Evolutionary conservation across 2,797 vertebrate genomes (phyloP).

Genomic region (Fringilla coelebs): DNA sequence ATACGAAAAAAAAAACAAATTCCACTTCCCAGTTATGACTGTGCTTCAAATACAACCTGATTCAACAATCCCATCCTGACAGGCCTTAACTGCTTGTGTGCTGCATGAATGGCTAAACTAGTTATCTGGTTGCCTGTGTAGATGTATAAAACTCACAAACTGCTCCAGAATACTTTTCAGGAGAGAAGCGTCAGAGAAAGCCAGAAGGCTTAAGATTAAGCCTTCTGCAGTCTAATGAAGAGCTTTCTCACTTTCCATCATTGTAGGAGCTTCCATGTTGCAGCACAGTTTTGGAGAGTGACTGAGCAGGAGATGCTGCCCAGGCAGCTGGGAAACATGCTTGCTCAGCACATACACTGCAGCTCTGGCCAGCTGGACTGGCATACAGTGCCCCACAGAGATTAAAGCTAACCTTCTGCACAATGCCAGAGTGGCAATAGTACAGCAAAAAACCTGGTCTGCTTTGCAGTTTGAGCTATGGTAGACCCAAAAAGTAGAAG

Average conservation of each 20-base stretch:
- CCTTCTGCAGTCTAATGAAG: neutral
- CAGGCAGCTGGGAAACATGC: neutral
- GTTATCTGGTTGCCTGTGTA: neutral
- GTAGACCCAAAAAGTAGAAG: neutral
- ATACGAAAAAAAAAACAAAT: neutral
- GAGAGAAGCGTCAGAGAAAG: neutral
- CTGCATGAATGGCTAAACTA: neutral
- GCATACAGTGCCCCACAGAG: neutral
- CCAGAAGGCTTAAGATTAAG: neutral
- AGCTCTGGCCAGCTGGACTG: neutral
- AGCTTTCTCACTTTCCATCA: neutral
- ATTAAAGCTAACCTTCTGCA: neutral
- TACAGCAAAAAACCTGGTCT: neutral
- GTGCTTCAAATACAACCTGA: neutral
- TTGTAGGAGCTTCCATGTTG: neutral
- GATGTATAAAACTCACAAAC: neutral
- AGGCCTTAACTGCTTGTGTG: neutral
- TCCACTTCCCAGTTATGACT: neutral
- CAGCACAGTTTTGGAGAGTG: neutral
- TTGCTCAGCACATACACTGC: neutral
- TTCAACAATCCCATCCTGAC: neutral
- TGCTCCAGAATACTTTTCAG: neutral
- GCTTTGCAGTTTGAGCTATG: neutral
- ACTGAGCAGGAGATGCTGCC: accelerated
- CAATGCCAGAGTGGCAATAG: neutral